A percentile compares a stretch with the other conserved stretches of the same genome.
These are phyloP conservation scores for Endomychus coccineus DNA, from an alignment of 2,888 invertebrate species.

Conservation along the genomic window DNA sequence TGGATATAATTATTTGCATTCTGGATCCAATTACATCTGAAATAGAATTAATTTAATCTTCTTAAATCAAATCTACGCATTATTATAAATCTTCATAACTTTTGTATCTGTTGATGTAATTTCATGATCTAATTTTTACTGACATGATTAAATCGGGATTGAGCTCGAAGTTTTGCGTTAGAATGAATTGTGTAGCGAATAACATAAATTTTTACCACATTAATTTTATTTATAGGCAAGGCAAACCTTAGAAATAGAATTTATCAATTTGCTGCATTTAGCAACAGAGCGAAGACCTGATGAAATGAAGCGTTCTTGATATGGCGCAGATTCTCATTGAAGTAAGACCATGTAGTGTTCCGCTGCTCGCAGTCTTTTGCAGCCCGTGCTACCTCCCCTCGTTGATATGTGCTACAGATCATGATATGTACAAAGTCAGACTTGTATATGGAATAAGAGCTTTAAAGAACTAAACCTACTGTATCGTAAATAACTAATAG, in stretches of 20 bases:
- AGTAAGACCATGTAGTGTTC: slow-evolving; percentile 37
- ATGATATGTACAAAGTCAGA: slow-evolving; percentile 20
- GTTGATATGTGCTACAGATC: slow-evolving; percentile 22
- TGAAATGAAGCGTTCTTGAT: slow-evolving; percentile 42
- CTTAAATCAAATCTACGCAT: too few relatives aligned
- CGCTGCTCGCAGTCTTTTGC: slow-evolving; percentile 24
- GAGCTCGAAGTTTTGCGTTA: too few relatives aligned
- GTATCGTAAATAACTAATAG: slow-evolving; percentile 40
- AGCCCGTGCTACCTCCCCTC: slow-evolving; percentile 33
- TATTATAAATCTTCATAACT: too few relatives aligned
- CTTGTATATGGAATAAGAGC: slow-evolving; percentile 36
- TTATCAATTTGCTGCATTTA: slow-evolving; percentile 72
- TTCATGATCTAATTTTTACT: too few relatives aligned
- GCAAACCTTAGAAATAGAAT: slow-evolving; percentile 86
- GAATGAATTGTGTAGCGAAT: too few relatives aligned
- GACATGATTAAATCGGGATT: too few relatives aligned
- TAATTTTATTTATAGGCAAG: slow-evolving; percentile 84
- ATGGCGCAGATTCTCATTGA: slow-evolving; percentile 28
- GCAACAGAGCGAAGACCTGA: slow-evolving; percentile 72
- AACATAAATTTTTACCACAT: too few relatives aligned
- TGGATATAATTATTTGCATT: too few relatives aligned
- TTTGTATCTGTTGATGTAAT: too few relatives aligned
- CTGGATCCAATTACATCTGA: too few relatives aligned
- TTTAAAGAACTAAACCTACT: slow-evolving; percentile 38
- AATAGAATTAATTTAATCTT: too few relatives aligned